phyloP scores from a whole-genome alignment of 2,797 vertebrate species.

The Vultur gryphus region DNA sequence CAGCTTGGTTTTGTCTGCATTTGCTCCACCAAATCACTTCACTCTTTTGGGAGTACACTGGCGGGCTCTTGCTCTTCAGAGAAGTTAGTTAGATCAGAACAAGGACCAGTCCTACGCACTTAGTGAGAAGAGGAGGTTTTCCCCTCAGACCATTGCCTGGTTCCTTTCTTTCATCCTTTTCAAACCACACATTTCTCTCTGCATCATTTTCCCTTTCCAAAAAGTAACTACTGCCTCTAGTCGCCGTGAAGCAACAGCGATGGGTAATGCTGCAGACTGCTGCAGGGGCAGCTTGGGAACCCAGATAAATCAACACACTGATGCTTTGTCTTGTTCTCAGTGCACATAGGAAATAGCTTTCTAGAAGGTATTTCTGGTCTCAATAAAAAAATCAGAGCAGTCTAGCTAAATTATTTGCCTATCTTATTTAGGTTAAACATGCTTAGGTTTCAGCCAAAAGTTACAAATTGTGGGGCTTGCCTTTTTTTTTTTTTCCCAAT shows the following conservation, averaged over 20 bases:
- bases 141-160: neutral
- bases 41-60: neutral
- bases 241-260: neutral
- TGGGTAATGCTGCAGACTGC: neutral
- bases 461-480: neutral
- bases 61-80: neutral
- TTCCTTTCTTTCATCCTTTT: neutral
- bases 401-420: neutral
- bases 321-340: neutral
- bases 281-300: neutral
- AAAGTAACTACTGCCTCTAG: neutral
- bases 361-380: neutral
- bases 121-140: neutral
- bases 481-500: neutral
- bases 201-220: neutral
- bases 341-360: neutral
- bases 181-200: neutral
- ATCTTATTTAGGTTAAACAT: neutral
- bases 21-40: neutral
- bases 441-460: neutral
- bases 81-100: neutral
- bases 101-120: neutral
- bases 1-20: rapidly evolving
- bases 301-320: neutral
- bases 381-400: neutral